Percentiles rank a stretch among this genome's conserved stretches.
These are phyloP conservation scores for Babylonia areolata DNA, from an alignment of 1,140 invertebrate species.

Conservation along the genomic window DNA sequence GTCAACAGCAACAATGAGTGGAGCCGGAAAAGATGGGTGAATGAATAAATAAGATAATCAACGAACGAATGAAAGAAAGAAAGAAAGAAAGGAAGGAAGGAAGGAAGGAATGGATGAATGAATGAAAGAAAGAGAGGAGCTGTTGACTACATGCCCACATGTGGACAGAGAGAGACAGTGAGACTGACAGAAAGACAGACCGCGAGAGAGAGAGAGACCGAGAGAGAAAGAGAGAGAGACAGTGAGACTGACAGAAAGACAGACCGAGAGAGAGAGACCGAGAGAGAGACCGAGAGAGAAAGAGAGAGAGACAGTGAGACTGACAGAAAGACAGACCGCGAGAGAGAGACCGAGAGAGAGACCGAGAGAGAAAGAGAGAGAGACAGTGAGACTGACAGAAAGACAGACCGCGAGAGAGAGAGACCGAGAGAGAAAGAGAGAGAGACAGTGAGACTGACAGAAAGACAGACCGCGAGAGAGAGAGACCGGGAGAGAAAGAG, in stretches of 20 bases:
- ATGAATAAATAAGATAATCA: background rate
- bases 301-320: background rate
- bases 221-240: background rate
- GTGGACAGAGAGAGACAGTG: background rate
- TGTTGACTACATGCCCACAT: too few species aligned
- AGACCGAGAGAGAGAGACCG: background rate
- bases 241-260: too few species aligned
- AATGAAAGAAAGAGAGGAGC: background rate
- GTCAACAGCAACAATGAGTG: too few species aligned
- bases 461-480: too few species aligned
- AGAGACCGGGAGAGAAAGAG: too few species aligned
- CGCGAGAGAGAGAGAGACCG: background rate
- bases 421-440: too few species aligned
- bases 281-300: background rate
- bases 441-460: too few species aligned
- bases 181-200: background rate
- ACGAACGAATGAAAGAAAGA: background rate
- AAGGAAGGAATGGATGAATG: background rate
- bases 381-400: too few species aligned
- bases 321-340: background rate
- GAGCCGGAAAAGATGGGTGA: background rate
- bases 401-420: too few species aligned
- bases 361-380: background rate
- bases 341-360: constrained; percentile 1
- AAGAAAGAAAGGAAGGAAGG: background rate